Base-by-base conservation (phyloP, 1,140 invertebrate genomes). In the Drosophila biarmipes region DNA sequence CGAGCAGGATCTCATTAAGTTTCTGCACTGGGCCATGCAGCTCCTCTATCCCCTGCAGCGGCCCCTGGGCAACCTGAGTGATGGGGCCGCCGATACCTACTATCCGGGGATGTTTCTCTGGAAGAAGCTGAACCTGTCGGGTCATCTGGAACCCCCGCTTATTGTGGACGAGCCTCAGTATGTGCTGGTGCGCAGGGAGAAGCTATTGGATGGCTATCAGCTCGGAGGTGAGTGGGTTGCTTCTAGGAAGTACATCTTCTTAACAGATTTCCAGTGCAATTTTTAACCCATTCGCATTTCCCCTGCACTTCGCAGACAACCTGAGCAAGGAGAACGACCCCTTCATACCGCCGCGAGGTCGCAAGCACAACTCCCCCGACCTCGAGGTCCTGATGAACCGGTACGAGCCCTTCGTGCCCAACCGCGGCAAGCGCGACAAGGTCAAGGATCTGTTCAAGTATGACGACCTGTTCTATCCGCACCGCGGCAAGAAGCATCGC, bases 361-460 rank as follows among this genome's bases (percentile, higher is more conserved):
- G 91, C 19, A 92, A 92, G 53, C 85, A 92, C 51, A 91, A 77
- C 68, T 57, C 77, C 6, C 89, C 85, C 14, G 79, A 90, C 46
- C 45, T 91, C 38, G 77, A 90, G 40, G 75, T 76, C 7, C 49
- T 91, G 38, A 34, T 91, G 52, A 74, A 85, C 55, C 90, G 85
- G 38, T 80, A 80, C 48, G 91, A 92, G 42, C 77, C 81, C 12
- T 92, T 92, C 64, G 86, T 91, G 11, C 90, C 90, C 15, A 91
- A 92, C 75, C 91, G 91, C 51, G 91, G 91, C 42, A 90, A 81
- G 43, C 87, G 87, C 38, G 90, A 92, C 57, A 87, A 81, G 79
- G 84, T 92, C 73, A 91, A 89, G 78, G 91, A 92, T 78, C 73
- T 92, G 29, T 91, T 92, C 66, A 91, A 92, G 78, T 87, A 90